Base-by-base conservation (phyloP, 2,888 invertebrate species). In the Andrena bucephala region DNA sequence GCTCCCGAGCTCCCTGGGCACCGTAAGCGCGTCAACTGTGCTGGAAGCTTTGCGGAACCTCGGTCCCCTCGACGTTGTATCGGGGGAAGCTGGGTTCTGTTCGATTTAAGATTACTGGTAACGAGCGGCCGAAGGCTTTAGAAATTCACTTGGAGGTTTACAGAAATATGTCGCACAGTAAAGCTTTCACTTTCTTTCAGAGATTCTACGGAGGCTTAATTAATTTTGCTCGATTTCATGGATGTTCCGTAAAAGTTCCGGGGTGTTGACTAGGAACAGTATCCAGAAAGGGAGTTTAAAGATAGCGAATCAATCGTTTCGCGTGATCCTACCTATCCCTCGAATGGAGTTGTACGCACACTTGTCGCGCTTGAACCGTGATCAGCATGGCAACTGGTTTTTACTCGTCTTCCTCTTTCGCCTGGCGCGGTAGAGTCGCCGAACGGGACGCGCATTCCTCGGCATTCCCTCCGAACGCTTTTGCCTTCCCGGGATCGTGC, bases 331-430 rank as follows among this genome's bases (percentile, higher is more conserved):
- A 20, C 20, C 36, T 54, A 20, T 33, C 54, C 54, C 31, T 31
- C 24, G 54, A 54, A 68, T 68, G 68, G 33, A 54, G 31, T 68
- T 20, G 68, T 54, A 68, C 68, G 33, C 20, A 8, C 54, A 36
- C 36, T 68, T 54, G 68, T 68, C 68, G 54, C 33, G 31, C 20
- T 36, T 24, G 68, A 68, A 68, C 54, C 68, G 68, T 68, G 68
- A 68, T 68, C 68, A 50, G 68, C 68, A 54, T 68, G 24, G 20
- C 33, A 33, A 68, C 68, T 31, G 68, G 33, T 68, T 68, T 68
- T 68, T 68, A 29, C 16, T 33, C 3, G 13, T 54, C 31, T 31
- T 24, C 33, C 24, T 42, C 24, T 48, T 65, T 48, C 65, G 20
- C 24, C 33, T 7, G 7, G 10, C 0, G 16, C 24, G 33, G 54